phyloP scores from a whole-genome alignment of 2,113 vertebrate species.

The Neopipo cinnamomea region DNA sequence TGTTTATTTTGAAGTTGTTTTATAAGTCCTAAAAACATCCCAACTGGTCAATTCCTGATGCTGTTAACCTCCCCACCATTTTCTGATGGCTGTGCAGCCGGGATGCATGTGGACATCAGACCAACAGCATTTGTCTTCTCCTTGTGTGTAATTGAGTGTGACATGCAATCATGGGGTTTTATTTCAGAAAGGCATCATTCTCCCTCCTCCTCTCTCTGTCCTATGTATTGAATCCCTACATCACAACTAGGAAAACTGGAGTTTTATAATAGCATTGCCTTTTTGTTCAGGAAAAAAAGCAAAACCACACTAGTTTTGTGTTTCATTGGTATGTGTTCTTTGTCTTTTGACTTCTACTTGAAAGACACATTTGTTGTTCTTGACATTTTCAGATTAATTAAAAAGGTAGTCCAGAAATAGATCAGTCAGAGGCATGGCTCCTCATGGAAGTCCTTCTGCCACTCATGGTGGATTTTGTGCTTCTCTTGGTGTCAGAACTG shows the following conservation, averaged over 20 bases:
- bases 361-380: not conserved
- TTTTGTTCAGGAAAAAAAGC: not conserved
- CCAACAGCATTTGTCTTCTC: not conserved
- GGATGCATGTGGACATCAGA: not conserved
- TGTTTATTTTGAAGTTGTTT: not conserved
- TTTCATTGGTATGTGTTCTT: not conserved
- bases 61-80: not conserved
- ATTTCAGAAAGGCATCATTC: not conserved
- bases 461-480: not conserved
- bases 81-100: not conserved
- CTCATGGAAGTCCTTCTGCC: not conserved
- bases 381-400: not conserved
- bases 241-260: not conserved
- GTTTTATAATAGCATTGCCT: not conserved
- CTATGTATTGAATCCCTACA: too few relatives aligned
- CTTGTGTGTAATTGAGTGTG: not conserved
- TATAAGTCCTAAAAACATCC: not conserved
- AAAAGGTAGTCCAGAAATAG: not conserved
- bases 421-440: not conserved
- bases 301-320: not conserved
- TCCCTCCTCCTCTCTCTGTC: not conserved
- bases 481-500: not conserved
- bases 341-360: not conserved
- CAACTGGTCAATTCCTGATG: not conserved
- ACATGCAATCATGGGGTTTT: not conserved